Percentiles rank a stretch among this genome's conserved stretches.
phyloP scores from a whole-genome alignment of 1,140 invertebrate species.

The Zeugodacus cucurbitae region DNA sequence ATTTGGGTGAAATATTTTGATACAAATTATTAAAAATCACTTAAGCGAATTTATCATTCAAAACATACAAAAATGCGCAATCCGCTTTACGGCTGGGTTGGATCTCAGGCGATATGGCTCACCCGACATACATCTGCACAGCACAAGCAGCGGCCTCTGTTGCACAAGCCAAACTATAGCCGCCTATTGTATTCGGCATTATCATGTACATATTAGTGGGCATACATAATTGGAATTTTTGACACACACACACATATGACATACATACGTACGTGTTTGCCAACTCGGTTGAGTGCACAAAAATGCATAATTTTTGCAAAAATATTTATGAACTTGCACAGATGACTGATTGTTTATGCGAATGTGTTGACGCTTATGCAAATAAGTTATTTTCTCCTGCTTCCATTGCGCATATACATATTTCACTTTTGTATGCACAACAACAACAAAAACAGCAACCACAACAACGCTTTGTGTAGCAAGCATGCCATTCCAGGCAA shows the following conservation, averaged over 20 bases:
- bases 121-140: too few relatives aligned
- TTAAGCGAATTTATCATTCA: too few relatives aligned
- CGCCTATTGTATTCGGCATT: background rate
- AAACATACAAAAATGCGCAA: too few relatives aligned
- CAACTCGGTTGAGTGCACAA: background rate
- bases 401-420: background rate
- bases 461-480: background rate
- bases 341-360: background rate
- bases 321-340: background rate
- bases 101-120: background rate
- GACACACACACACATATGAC: background rate
- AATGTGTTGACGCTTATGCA: background rate
- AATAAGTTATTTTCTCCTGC: background rate
- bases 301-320: conserved; percentile 11
- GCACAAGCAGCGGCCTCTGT: background rate
- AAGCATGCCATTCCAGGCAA: background rate
- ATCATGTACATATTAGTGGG: background rate
- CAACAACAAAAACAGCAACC: background rate
- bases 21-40: too few relatives aligned
- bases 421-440: background rate
- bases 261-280: background rate
- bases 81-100: background rate
- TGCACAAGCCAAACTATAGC: background rate
- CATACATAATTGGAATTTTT: background rate
- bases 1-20: too few relatives aligned